Evolutionary conservation across 2,888 invertebrate species (phyloP), one percentile per base, ranked within the genome.

Genomic region (Oscheius sp.): DNA sequence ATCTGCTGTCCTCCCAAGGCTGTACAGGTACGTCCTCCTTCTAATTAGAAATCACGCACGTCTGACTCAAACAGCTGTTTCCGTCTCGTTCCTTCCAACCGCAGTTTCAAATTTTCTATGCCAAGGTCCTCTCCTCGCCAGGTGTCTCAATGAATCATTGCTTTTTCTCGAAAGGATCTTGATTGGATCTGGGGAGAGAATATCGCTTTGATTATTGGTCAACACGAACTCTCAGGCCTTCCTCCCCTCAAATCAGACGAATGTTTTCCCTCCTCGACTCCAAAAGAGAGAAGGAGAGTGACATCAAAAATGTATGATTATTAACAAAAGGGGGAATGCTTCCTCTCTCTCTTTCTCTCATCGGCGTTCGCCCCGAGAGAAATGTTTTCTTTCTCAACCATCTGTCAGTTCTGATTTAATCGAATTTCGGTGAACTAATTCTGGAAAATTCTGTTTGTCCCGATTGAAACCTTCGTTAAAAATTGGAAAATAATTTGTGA

Each of bases 1-100:
- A 34, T 78, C 27, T 66, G 73, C 58, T 78, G 78, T 66, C n/a
- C n/a, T n/a, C 75, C 76, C 12, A 76, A 75, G 63, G 71, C 78
- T 12, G 72, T 72, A 48, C 76, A 78, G 69, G 75, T 48, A 48
- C 15, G n/a, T n/a, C n/a, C n/a, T n/a, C n/a, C n/a, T n/a, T n/a
- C n/a, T n/a, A 15, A 8, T 45, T 27, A 17, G 27, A 52, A 52
- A 15, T 3, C 12, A 55, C 33, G 31, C n/a, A 10, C 27, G 55
- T 55, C n/a, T 55, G 55, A 55, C 34, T 55, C 55, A 55, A 55
- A 55, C 55, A 55, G 55, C 55, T 55, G 55, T 55, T 37, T 25
- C 55, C 42, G 42, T 12, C 42, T 15, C 17, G 53, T 45, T 34
- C 46, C 33, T 20, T 57, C 1, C 23, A 37, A 58, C 5, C 37